These are phyloP conservation scores for Bicyclus anynana DNA, from an alignment of 1,140 invertebrate genomes.

Conservation along the genomic window DNA sequence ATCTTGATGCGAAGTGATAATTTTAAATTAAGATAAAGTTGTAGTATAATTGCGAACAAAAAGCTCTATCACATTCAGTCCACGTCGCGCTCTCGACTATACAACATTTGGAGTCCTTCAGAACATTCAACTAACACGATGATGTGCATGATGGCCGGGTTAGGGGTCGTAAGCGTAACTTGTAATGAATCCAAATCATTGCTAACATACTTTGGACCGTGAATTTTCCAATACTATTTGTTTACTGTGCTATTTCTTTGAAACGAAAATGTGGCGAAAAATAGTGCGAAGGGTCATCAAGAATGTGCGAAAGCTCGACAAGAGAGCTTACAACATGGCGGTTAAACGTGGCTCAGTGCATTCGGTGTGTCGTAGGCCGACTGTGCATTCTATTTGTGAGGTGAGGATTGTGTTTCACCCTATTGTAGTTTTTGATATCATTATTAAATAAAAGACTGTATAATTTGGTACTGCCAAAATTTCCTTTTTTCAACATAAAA, in stretches of 20 bases:
- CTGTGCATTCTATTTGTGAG: conserved; percentile 54
- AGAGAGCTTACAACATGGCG: conserved; percentile 44
- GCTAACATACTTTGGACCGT: background rate
- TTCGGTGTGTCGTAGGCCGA: conserved; percentile 47
- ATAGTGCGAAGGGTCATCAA: conserved; percentile 38
- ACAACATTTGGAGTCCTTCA: background rate
- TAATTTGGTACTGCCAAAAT: background rate
- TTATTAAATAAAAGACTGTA: background rate
- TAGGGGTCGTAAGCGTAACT: background rate
- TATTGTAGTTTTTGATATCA: background rate
- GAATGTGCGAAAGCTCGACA: conserved; percentile 47
- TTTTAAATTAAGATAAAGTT: background rate
- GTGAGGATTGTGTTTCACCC: conserved; percentile 33
- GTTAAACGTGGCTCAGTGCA: conserved; percentile 41
- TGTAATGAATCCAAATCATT: background rate
- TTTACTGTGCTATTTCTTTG: background rate
- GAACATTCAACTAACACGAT: background rate
- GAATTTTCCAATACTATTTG: background rate
- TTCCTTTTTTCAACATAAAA: no score
- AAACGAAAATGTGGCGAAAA: conserved; percentile 37
- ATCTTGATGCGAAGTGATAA: background rate
- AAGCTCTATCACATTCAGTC: background rate
- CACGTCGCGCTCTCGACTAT: background rate
- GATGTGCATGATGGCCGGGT: background rate
- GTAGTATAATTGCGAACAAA: background rate